Evolutionary conservation across 2,797 vertebrate species (phyloP).

Genomic region (Poeciliopsis presidionis): DNA sequence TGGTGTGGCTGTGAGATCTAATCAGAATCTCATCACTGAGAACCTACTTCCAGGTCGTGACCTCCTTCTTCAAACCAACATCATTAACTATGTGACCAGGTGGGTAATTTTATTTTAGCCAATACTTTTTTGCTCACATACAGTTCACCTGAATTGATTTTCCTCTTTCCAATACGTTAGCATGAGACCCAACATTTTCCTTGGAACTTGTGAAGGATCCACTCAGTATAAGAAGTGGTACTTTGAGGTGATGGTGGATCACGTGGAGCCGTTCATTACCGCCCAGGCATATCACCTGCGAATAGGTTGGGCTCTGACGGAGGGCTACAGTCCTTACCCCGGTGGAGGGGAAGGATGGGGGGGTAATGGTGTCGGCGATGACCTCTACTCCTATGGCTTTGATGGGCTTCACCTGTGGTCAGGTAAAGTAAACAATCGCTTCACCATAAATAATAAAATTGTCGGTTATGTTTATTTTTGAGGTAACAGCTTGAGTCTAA

Average conservation of each 20-base stretch:
- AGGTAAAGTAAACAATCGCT: constrained; percentile 74
- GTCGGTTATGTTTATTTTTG: neutral
- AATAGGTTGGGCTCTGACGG: constrained; percentile 92
- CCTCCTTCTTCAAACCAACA: constrained; percentile 92
- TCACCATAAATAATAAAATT: neutral
- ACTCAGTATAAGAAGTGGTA: constrained; percentile 95
- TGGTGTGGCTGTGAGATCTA: constrained; percentile 93
- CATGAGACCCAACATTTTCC: constrained; percentile 93
- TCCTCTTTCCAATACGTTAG: constrained; percentile 62
- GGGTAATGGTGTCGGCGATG: constrained; percentile 90
- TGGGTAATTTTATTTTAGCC: constrained; percentile 45
- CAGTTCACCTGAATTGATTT: neutral
- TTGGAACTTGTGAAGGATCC: constrained; percentile 91
- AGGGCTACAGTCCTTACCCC: constrained; percentile 93
- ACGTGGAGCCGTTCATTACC: constrained; percentile 86
- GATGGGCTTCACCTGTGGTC: constrained; percentile 93
- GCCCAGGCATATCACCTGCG: constrained; percentile 87
- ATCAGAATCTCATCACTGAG: constrained; percentile 97
- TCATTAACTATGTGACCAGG: constrained; percentile 95
- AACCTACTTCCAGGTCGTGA: constrained; percentile 93
- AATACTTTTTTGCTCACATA: too few relatives aligned
- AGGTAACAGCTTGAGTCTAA: neutral
- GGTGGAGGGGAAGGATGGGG: constrained; percentile 95
- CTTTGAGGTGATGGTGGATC: constrained; percentile 92
- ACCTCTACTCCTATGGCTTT: constrained; percentile 92